Evolutionary conservation across 2,797 vertebrate species (phyloP).

Genomic region (Furcifer pardalis): DNA sequence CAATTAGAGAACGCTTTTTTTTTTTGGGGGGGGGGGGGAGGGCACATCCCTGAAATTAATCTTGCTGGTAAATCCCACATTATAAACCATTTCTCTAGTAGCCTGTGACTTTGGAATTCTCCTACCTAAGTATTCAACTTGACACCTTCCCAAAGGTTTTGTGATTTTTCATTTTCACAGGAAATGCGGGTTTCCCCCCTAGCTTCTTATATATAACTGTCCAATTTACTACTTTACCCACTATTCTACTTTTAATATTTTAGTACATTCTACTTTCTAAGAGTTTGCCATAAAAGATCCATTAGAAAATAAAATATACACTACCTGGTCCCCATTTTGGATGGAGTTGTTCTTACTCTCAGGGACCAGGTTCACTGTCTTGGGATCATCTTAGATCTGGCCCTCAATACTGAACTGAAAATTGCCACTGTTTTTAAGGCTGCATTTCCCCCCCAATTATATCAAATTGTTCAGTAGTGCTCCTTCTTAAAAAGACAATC

Average conservation of each 20-base stretch:
- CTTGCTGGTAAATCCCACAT: background rate
- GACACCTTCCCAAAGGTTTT: background rate
- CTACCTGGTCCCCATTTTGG: too few species aligned
- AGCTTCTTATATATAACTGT: background rate
- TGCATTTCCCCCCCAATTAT: too few species aligned
- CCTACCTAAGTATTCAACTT: background rate
- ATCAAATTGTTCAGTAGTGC: too few species aligned
- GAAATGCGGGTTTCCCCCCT: background rate
- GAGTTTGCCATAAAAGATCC: background rate
- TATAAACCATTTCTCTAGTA: background rate
- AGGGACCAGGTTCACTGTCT: too few species aligned
- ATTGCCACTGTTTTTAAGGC: too few species aligned
- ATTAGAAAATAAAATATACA: background rate
- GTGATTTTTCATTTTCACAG: background rate
- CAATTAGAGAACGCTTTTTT: background rate
- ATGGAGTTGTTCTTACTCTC: too few species aligned
- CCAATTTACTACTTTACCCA: too few species aligned
- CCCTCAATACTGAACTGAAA: too few species aligned
- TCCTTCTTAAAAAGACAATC: too few species aligned
- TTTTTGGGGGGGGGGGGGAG: too few species aligned
- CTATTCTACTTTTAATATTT: background rate
- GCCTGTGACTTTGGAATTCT: background rate
- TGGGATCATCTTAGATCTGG: too few species aligned
- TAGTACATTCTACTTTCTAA: background rate
- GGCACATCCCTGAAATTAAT: background rate